Base-by-base conservation (phyloP, 2,888 invertebrate genomes). In the Acanthoscelides obtectus region DNA sequence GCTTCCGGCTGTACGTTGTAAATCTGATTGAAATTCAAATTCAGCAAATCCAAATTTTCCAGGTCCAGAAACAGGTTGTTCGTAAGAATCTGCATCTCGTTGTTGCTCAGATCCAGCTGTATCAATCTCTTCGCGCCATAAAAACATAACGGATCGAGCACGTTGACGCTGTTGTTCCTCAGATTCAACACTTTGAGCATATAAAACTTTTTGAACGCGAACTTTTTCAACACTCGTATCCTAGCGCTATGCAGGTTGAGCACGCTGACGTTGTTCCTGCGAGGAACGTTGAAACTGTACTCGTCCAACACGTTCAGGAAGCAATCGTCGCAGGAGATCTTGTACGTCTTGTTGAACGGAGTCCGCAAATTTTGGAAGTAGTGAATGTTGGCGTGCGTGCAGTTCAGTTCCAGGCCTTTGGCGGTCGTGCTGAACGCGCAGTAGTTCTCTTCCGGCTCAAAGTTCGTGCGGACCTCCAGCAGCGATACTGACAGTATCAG, bases 71-170 rank as follows among this genome's bases (percentile, higher is more conserved):
- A 87, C 2, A 83, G 75, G 64, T 84, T 82, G 22, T 81, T 83
- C 0, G 79, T 78, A 2, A 87, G 70, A 20, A 80, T 80, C 70
- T 77, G 79, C 19, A 86, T 68, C 27, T 71, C 72, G 75, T 86
- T 86, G 20, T 75, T 72, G 70, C 82, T 82, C 70, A 86, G 73
- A 74, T 84, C 84, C 6, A 86, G 72, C 68, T 84, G 83, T 6
- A 78, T 67, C 68, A 86, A 75, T 20, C 84, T 77, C 27, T 82
- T 83, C 0, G 86, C 80, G 2, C 81, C 82, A 12, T 77, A 72
- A n/a, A 87, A 84, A n/a, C 84, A 82, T 67, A 80, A 82, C 0
- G 79, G 74, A 71, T 86, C 84, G 20, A 87, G 79, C 20, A 79
- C 77, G 2, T 80, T 80, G 45, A 87, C 82, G 4, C 76, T 72